phyloP scores from a whole-genome alignment of 2,888 invertebrate species.

The Bursaphelenchus okinawaensis region DNA sequence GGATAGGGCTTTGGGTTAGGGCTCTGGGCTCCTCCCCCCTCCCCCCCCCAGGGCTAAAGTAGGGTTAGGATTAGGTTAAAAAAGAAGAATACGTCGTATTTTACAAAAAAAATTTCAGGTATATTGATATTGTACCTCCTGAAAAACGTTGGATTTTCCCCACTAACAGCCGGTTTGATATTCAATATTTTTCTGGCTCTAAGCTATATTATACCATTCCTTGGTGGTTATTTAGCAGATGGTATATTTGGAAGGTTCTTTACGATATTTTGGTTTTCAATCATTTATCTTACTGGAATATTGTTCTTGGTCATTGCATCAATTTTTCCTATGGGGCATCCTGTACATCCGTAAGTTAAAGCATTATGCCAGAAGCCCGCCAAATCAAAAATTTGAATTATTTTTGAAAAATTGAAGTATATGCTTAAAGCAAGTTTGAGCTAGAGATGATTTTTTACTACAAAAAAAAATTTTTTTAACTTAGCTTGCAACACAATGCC shows the following conservation, averaged over 20 bases:
- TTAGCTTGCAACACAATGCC: background rate
- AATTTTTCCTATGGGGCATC: constrained; percentile 1
- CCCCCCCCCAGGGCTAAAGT: too few relatives aligned
- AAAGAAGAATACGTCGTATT: background rate
- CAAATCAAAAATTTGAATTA: too few relatives aligned
- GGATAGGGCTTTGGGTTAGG: too few relatives aligned
- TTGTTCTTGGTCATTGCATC: constrained; percentile 3
- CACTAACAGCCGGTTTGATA: background rate
- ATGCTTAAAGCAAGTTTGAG: too few relatives aligned
- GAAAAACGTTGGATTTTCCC: background rate
- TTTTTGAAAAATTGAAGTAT: background rate
- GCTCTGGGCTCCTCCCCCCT: too few relatives aligned
- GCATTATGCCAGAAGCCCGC: too few relatives aligned
- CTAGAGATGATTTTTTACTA: too few relatives aligned
- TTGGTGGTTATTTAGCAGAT: constrained; percentile 12
- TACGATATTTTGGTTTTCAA: background rate
- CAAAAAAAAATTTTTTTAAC: too few relatives aligned
- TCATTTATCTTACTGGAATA: constrained; percentile 5
- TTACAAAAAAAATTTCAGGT: background rate
- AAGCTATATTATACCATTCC: background rate
- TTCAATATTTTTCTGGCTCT: background rate
- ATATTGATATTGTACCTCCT: background rate
- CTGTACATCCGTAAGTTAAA: constrained; percentile 1
- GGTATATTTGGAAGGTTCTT: constrained; percentile 8
- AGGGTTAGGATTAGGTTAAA: too few relatives aligned